Conservation (phyloP, 2,888 invertebrate genomes). For the Euplexia lucipara region DNA sequence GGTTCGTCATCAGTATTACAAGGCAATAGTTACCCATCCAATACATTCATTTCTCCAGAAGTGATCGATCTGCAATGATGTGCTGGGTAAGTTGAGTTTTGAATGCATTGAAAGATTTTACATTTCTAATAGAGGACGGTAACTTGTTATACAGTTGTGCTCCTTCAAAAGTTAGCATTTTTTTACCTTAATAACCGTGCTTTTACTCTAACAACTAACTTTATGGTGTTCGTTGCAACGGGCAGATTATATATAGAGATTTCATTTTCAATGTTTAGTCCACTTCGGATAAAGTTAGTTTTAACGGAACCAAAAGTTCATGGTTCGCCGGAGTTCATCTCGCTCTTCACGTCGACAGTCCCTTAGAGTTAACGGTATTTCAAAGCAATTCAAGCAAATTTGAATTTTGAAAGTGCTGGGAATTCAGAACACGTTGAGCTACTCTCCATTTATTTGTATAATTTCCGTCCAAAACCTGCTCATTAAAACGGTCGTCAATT, state of each 20-base stretch:
- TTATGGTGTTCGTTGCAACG: not conserved
- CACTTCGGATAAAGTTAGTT: not conserved
- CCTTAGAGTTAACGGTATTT: too few species aligned
- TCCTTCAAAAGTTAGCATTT: too few species aligned
- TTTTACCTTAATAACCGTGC: not conserved
- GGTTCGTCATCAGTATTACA: too few species aligned
- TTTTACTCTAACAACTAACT: not conserved
- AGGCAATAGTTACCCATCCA: too few species aligned
- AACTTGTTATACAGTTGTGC: too few species aligned
- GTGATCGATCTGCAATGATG: too few species aligned
- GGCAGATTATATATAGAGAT: not conserved
- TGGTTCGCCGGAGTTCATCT: not conserved
- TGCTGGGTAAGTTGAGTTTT: too few species aligned
- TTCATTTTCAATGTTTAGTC: not conserved
- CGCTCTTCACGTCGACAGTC: not conserved
- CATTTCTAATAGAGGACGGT: too few species aligned
- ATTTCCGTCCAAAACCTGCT: not conserved
- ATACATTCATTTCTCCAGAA: too few species aligned
- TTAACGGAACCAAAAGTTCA: not conserved
- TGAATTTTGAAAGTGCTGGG: not conserved
- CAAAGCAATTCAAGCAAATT: not conserved
- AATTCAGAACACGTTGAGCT: not conserved
- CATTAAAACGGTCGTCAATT: slow-evolving; percentile 11
- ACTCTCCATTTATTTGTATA: slow-evolving; percentile 30
- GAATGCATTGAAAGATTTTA: too few species aligned